These are phyloP conservation scores for Dipus sagitta DNA, from an alignment of 2,797 vertebrate genomes.

Conservation along the genomic window DNA sequence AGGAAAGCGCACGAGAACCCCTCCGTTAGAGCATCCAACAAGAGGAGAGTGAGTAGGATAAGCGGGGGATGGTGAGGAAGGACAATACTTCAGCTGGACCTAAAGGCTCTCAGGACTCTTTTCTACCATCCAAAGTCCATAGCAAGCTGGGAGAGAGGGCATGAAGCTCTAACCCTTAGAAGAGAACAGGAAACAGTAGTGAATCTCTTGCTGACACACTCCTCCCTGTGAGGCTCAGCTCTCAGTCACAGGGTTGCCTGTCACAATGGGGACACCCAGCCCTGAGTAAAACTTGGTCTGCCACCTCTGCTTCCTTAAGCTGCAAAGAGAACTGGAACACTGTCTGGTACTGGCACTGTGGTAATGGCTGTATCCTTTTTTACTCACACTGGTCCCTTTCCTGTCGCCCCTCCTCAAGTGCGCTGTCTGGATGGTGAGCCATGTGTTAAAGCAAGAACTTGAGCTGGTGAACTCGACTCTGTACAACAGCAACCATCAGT, in stretches of 20 bases:
- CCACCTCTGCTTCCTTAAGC: neutral
- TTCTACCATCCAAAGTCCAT: conserved; percentile 12
- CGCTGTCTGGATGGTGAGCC: neutral
- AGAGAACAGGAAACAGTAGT: conserved; percentile 20
- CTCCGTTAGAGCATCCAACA: conserved; percentile 63
- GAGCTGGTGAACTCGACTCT: neutral
- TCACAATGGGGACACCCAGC: neutral
- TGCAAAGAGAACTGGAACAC: neutral
- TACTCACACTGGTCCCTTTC: conserved; percentile 6
- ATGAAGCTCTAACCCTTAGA: neutral
- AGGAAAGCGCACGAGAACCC: neutral
- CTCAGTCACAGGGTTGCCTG: neutral
- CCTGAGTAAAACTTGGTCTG: neutral
- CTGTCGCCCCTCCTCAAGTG: conserved; percentile 20
- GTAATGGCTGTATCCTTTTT: conserved; percentile 41
- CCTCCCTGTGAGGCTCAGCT: neutral
- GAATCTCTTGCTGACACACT: conserved; percentile 1
- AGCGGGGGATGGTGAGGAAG: conserved; percentile 5
- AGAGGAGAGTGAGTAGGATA: conserved; percentile 34
- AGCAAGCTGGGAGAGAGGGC: conserved; percentile 26
- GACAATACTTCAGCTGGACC: conserved; percentile 40
- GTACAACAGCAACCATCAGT: neutral
- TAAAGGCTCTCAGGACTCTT: neutral
- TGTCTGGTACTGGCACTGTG: conserved; percentile 4
- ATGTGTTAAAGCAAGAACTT: neutral